These are phyloP conservation scores for Trachurus trachurus DNA, from an alignment of 2,797 vertebrate genomes.

Conservation along the genomic window DNA sequence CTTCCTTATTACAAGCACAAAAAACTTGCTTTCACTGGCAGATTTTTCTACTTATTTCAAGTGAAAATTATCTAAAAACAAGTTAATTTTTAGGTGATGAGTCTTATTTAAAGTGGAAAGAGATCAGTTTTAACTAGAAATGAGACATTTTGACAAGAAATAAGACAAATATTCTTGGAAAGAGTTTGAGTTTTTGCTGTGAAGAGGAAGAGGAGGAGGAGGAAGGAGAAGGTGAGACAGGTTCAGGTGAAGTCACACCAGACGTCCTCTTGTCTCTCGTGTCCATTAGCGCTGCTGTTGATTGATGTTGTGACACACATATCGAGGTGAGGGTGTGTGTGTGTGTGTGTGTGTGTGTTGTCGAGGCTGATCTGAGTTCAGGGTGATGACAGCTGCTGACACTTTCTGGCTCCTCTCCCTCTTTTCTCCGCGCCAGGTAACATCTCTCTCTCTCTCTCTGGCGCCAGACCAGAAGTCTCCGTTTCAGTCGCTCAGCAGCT, in stretches of 20 bases:
- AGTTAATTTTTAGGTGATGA: too few species aligned
- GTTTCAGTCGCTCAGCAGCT: not conserved
- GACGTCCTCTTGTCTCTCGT: conserved; percentile 39
- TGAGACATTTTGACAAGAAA: too few species aligned
- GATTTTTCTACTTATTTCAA: too few species aligned
- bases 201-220: too few species aligned
- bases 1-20: too few species aligned
- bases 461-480: too few species aligned
- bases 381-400: conserved; percentile 81
- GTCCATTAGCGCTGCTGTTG: conserved; percentile 55
- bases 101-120: too few species aligned
- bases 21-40: too few species aligned
- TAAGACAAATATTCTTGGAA: too few species aligned
- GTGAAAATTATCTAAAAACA: too few species aligned
- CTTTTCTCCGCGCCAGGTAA: conserved; percentile 74
- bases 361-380: conserved; percentile 77
- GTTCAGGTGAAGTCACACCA: conserved; percentile 6
- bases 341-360: not conserved
- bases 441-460: conserved; percentile 37
- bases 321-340: conserved; percentile 54
- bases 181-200: too few species aligned
- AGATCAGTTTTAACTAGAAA: too few species aligned
- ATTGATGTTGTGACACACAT: conserved; percentile 78
- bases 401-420: conserved; percentile 72
- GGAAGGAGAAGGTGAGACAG: conserved; percentile 12